A percentile compares a stretch with the other conserved stretches of the same genome.
Conservation (phyloP, 2,888 invertebrate species). For the Agriotes lineatus region DNA sequence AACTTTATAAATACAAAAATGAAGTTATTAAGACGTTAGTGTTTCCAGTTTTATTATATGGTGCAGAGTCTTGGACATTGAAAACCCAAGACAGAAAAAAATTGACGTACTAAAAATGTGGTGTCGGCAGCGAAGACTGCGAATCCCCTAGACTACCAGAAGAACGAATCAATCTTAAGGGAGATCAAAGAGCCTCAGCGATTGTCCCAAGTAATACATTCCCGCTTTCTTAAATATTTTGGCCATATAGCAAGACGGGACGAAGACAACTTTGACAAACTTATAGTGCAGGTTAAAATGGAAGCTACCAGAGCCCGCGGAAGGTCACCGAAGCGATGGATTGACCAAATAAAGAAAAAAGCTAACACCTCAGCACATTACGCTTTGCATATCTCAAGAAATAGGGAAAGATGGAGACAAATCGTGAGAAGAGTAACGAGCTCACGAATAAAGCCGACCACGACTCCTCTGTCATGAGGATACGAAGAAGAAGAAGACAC, state of each 20-base stretch:
- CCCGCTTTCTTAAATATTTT: background rate
- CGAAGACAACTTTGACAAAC: background rate
- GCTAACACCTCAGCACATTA: background rate
- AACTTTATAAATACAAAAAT: background rate
- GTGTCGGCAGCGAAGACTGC: background rate
- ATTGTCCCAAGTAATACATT: background rate
- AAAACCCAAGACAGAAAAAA: conserved; percentile 9
- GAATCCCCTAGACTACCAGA: too few relatives aligned
- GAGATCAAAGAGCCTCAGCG: background rate
- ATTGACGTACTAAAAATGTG: background rate
- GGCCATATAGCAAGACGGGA: background rate
- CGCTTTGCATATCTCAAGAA: background rate
- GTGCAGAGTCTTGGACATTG: conserved; percentile 3
- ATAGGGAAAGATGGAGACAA: conserved; percentile 1
- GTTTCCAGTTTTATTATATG: conserved; percentile 2
- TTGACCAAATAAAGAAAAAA: conserved; percentile 1
- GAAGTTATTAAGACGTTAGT: background rate
- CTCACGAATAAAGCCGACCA: conserved; percentile 2
- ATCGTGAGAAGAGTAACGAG: background rate
- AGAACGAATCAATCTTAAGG: conserved; percentile 2
- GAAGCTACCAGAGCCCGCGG: background rate
- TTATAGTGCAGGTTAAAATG: background rate
- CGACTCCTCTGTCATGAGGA: conserved; percentile 1
- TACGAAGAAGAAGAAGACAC: background rate
- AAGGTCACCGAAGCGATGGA: background rate